phyloP scores from a whole-genome alignment of 2,113 vertebrate species.

The Condylura cristata region DNA sequence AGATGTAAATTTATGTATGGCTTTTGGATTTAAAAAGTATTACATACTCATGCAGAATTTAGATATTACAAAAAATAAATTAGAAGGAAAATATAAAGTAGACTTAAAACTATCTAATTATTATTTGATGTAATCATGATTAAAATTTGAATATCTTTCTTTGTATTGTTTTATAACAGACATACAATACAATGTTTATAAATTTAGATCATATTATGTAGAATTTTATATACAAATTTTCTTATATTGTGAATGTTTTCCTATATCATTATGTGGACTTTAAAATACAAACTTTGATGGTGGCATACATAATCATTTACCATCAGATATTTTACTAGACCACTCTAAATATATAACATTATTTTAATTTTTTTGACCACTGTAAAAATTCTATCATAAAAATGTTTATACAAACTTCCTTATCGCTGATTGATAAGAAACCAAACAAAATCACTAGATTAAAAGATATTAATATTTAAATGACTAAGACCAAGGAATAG shows the following conservation, averaged over 20 bases:
- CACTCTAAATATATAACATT: background rate
- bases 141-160: conserved; percentile 39
- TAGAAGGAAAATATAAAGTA: conserved; percentile 28
- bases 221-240: background rate
- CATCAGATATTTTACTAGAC: background rate
- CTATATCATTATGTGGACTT: background rate
- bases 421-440: conserved; percentile 28
- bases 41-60: conserved; percentile 38
- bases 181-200: background rate
- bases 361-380: background rate
- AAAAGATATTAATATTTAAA: conserved; percentile 32
- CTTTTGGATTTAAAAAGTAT: conserved; percentile 56
- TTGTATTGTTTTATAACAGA: background rate
- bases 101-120: background rate
- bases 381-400: conserved; percentile 43
- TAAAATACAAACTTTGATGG: conserved; percentile 28
- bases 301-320: background rate
- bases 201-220: background rate
- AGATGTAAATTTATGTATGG: conserved; percentile 59
- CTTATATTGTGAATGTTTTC: conserved; percentile 14
- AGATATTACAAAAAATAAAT: conserved; percentile 52
- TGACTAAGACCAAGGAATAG: background rate
- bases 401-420: background rate
- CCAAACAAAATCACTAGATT: background rate
- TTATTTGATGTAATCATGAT: background rate